Evolutionary conservation across 2,797 vertebrate genomes (phyloP), one percentile per base, ranked within the genome.

Genomic region (Sternotherus odoratus): DNA sequence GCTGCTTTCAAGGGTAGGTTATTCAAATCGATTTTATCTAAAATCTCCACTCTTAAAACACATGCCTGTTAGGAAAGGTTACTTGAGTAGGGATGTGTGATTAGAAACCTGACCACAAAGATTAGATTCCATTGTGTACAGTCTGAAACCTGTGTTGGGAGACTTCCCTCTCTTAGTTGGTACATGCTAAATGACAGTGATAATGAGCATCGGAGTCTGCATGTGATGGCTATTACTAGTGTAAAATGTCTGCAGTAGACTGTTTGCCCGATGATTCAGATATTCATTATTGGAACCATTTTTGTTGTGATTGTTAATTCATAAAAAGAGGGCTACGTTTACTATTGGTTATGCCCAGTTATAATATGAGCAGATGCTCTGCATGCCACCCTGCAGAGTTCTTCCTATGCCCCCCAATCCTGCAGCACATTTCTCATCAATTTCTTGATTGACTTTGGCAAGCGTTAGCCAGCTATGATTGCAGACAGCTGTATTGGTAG

Each of bases 11-110:
- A 88, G 16, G 49, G 12, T 46, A 77, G 56, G 0, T 53, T 11
- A 43, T 74, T 84, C 66, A 7, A 33, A 79, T 77, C 72, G 0
- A 46, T 89, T 86, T 28, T 60, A 72, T 85, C 82, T 54, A 12
- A 72, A 87, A 90, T 89, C 87, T 19, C 19, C 36, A 66, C 77
- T 84, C 87, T 82, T 82, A 89, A 83, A 94, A 39, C 90, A 95
- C 53, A 77, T 82, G 89, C 91, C 63, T 93, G 36, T 90, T 69
- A 72, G 54, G 79, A 94, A 91, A 74, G 49, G n/a, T 91, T 92
- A 92, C 80, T 82, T 91, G 74, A 46, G 17, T 69, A 36, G 5
- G 3, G 82, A 89, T 92, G 92, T 3, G 1, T 72, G 78, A 89
- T 56, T 19, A 87, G 43, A 88, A 90, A 94, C 39, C 21, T 0